Percentiles rank a stretch among this genome's conserved stretches.
Conservation (phyloP, 2,888 invertebrate genomes). For the Kuschelorhynchus macadamiae region DNA sequence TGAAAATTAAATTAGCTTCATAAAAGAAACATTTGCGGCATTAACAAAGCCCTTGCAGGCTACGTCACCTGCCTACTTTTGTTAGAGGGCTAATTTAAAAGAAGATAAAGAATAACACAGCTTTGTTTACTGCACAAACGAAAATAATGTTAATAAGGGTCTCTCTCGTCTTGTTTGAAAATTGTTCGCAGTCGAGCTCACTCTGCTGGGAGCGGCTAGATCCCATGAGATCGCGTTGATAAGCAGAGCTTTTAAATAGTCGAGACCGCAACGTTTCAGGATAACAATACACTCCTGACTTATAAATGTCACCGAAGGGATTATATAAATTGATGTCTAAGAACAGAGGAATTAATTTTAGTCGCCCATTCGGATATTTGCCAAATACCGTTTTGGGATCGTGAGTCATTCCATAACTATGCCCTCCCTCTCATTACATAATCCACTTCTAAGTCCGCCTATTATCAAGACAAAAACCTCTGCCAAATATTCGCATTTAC, state of each 20-base stretch:
- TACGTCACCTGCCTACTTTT: too few relatives aligned
- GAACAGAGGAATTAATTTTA: slow-evolving; percentile 68
- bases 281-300: slow-evolving; percentile 69
- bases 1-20: slow-evolving; percentile 35
- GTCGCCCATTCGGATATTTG: slow-evolving; percentile 67
- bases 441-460: too few relatives aligned
- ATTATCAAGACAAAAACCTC: too few relatives aligned
- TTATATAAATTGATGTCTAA: slow-evolving; percentile 68
- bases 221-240: slow-evolving; percentile 66
- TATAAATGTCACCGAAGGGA: slow-evolving; percentile 69
- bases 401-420: slow-evolving; percentile 54
- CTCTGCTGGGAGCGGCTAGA: slow-evolving; percentile 44
- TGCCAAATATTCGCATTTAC: too few relatives aligned
- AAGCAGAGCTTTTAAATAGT: slow-evolving; percentile 68
- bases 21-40: slow-evolving; percentile 33
- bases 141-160: slow-evolving; percentile 48
- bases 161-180: slow-evolving; percentile 34
- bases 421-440: slow-evolving; percentile 56
- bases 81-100: slow-evolving; percentile 39
- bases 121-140: slow-evolving; percentile 41
- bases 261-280: slow-evolving; percentile 65
- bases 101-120: slow-evolving; percentile 45
- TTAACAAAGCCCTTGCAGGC: slow-evolving; percentile 30
- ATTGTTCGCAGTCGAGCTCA: slow-evolving; percentile 42
- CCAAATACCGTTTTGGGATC: slow-evolving; percentile 65